Evolutionary conservation across 2,113 vertebrate genomes (phyloP).

Genomic region (Tachycineta bicolor): DNA sequence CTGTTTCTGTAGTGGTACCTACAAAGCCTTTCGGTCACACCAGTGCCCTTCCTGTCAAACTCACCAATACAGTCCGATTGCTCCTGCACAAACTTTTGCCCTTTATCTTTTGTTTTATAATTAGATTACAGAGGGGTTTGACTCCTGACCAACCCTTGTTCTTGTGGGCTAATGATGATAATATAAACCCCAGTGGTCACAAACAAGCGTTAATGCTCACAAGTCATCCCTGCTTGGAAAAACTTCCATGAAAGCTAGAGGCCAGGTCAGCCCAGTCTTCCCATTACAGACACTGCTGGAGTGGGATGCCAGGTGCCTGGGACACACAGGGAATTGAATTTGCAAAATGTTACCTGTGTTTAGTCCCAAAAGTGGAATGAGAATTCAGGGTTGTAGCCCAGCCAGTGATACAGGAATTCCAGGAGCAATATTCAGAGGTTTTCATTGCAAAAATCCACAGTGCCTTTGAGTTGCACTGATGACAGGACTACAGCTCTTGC

Average conservation of each 20-base stretch:
- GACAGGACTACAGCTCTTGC: background rate
- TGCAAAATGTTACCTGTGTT: background rate
- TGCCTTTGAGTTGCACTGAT: background rate
- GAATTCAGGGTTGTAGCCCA: background rate
- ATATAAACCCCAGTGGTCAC: fast-evolving
- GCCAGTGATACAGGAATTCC: background rate
- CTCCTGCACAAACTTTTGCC: background rate
- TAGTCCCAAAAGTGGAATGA: background rate
- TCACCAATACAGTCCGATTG: background rate
- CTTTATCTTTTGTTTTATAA: background rate
- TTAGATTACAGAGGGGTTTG: background rate
- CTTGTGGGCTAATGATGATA: background rate
- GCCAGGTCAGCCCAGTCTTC: background rate
- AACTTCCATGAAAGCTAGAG: background rate
- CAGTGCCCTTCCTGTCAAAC: background rate
- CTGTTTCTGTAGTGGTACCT: background rate
- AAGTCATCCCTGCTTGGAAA: background rate
- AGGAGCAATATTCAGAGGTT: background rate
- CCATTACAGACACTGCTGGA: background rate
- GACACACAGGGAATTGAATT: fast-evolving
- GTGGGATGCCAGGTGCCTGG: background rate
- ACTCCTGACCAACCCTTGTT: background rate
- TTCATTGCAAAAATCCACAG: background rate
- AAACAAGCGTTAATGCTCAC: background rate
- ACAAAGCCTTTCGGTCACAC: background rate